Evolutionary conservation across 1,140 invertebrate genomes (phyloP).

Genomic region (Psix sp.): DNA sequence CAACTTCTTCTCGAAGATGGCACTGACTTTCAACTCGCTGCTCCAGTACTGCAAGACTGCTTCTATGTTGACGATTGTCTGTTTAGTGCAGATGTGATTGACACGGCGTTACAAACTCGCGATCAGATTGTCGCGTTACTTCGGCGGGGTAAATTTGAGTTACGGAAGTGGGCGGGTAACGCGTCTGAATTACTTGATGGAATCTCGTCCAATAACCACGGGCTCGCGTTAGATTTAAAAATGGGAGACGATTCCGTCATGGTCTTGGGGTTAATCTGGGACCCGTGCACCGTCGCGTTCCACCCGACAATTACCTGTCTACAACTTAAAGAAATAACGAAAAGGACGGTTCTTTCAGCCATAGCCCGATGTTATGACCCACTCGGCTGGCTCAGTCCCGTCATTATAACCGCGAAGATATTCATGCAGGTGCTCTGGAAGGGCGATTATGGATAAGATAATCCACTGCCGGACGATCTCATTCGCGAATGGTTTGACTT

Average conservation of each 20-base stretch:
- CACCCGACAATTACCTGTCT: background rate
- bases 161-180: background rate
- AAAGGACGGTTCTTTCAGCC: background rate
- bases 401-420: slow-evolving; percentile 3
- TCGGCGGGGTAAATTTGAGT: background rate
- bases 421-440: slow-evolving; percentile 4
- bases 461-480: background rate
- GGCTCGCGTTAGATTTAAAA: background rate
- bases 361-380: slow-evolving; percentile 6
- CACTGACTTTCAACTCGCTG: background rate
- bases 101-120: background rate
- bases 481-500: background rate
- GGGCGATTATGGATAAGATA: background rate
- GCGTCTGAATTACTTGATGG: background rate
- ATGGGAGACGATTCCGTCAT: background rate
- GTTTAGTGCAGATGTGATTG: background rate
- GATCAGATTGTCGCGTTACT: background rate
- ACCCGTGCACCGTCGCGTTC: background rate
- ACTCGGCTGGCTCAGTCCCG: slow-evolving; percentile 1
- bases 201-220: background rate
- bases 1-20: background rate
- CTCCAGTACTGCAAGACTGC: background rate
- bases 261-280: background rate
- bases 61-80: slow-evolving; percentile 4
- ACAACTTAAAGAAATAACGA: background rate